phyloP scores from a whole-genome alignment of 2,113 vertebrate genomes.

The Marmota monax region DNA sequence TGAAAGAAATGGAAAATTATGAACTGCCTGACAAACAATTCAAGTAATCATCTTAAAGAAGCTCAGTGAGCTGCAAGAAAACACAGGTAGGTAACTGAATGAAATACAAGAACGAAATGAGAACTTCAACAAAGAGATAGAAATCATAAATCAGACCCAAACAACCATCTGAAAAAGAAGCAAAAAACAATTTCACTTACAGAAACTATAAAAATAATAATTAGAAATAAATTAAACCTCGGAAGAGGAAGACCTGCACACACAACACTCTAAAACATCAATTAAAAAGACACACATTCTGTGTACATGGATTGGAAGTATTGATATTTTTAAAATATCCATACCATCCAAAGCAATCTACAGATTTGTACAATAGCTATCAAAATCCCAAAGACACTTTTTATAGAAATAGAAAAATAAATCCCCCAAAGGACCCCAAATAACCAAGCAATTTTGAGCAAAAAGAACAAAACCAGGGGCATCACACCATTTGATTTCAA shows the following conservation, averaged over 20 bases:
- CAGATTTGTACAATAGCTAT: neutral
- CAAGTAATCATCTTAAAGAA: neutral
- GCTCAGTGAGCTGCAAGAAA: neutral
- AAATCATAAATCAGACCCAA: neutral
- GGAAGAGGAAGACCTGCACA: neutral
- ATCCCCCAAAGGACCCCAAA: neutral
- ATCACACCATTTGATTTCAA: neutral
- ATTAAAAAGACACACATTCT: neutral
- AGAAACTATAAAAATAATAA: neutral
- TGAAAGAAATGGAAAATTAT: neutral
- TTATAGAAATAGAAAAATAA: neutral
- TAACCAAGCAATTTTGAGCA: neutral
- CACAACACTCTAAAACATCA: neutral
- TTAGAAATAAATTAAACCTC: neutral
- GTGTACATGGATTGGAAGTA: neutral
- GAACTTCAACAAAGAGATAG: neutral
- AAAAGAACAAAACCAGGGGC: neutral
- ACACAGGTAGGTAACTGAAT: neutral
- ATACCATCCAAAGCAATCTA: neutral
- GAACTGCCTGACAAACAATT: neutral
- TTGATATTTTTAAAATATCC: neutral
- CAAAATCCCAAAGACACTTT: neutral
- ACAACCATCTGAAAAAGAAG: neutral
- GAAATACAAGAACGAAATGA: neutral
- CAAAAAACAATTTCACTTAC: neutral